These are phyloP conservation scores for Corythoichthys haematopterus DNA, from an alignment of 2,113 vertebrate genomes.

Conservation along the genomic window DNA sequence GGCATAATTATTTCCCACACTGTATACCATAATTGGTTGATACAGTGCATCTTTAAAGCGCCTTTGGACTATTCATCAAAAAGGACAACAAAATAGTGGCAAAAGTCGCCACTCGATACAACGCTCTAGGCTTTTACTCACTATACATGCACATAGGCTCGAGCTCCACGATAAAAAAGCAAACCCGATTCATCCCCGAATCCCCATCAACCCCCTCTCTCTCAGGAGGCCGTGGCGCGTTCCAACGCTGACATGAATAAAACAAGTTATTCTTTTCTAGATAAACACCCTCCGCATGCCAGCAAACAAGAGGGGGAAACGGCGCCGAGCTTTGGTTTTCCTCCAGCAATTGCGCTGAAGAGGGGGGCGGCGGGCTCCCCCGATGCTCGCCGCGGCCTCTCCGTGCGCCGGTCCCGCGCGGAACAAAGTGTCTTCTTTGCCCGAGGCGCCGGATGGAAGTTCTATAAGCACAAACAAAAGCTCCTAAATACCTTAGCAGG, in stretches of 20 bases:
- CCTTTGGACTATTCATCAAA: background rate
- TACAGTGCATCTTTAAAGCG: background rate
- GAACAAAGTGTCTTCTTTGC: constrained; percentile 51
- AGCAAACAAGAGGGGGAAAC: constrained; percentile 53
- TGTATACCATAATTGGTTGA: background rate
- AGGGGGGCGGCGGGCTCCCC: constrained; percentile 42
- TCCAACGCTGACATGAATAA: constrained; percentile 66
- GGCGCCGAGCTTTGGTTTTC: constrained; percentile 59
- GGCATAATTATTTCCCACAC: background rate
- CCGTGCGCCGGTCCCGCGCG: constrained; percentile 48
- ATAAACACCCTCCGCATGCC: constrained; percentile 68
- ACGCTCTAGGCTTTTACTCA: background rate
- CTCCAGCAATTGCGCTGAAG: constrained; percentile 54
- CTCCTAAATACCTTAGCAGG: constrained; percentile 50
- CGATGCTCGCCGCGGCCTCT: constrained; percentile 50
- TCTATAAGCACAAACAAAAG: constrained; percentile 59
- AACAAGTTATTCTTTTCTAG: constrained; percentile 72
- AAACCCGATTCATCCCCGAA: constrained; percentile 39
- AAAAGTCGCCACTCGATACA: background rate
- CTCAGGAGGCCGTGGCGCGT: constrained; percentile 58
- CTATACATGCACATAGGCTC: background rate
- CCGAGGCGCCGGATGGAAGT: constrained; percentile 60
- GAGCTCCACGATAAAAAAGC: constrained; percentile 37
- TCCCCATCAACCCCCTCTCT: constrained; percentile 50
- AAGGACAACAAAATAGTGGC: background rate